Base-by-base conservation (phyloP, 2,888 invertebrate species). In the Achlya flavicornis region DNA sequence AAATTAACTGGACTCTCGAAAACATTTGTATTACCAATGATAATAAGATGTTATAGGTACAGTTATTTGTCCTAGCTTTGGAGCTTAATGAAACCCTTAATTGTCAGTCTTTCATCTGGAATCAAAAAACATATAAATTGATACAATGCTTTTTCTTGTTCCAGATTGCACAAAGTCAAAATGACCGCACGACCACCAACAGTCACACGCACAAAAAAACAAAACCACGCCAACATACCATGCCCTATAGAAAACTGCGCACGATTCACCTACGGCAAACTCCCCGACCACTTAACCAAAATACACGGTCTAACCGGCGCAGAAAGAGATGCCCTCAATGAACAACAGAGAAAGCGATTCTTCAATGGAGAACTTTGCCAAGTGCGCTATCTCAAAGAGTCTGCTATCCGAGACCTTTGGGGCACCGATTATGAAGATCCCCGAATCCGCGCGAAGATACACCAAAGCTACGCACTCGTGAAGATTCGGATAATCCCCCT, bases 311-410 rank as follows among this genome's bases (percentile, higher is more conserved):
- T 94, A 10, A 93, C 90, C 0, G 94, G 94, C 12, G 87, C 93
- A 10, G 94, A 94, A 70, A 82, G 94, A 71, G 94, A 94, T 58
- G 78, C 91, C 0, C 87, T 94, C 14, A 94, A 94, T 69, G 94
- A 94, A 71, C 94, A 93, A 70, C 94, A 94, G 70, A 79, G 94
- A 41, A 94, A 94, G 72, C 77, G 94, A 19, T 94, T 94, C 78
- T 94, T 94, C 71, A 94, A 94, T 67, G 94, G 94, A n/a, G 94
- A 94, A 79, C 85, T 94, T 0, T 94, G 94, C 64, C 94, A 94
- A 86, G 94, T 94, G 0, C 79, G 92, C 12, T 94, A 90, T 68
- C 82, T 94, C 3, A 94, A 94, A 70, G 94, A 94, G 80, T 88
- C 94, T 4, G 94, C 94, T 0, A 94, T 94, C n/a, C 79, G 92